Conservation (phyloP, 2,797 vertebrate genomes). For the Sebastes oblongus region DNA sequence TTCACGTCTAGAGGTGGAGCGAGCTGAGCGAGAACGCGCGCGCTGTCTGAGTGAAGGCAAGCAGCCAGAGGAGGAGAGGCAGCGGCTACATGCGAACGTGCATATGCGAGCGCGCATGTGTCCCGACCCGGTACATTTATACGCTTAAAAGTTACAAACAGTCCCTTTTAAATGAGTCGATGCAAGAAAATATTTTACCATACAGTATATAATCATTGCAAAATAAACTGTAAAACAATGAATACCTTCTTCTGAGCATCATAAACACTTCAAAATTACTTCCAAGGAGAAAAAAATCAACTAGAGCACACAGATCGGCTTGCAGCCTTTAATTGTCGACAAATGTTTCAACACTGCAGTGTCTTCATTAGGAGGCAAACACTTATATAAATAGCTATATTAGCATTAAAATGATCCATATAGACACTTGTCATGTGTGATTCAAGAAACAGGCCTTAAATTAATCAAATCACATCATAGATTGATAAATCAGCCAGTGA, state of each 20-base stretch:
- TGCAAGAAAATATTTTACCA: neutral
- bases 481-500: neutral
- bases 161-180: neutral
- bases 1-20: too few species aligned
- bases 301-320: neutral
- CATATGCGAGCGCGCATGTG: too few species aligned
- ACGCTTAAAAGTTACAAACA: too few species aligned
- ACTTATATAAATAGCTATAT: neutral
- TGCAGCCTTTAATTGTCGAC: neutral
- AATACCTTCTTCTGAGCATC: neutral
- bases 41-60: too few species aligned
- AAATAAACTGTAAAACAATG: neutral
- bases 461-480: neutral
- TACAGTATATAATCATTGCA: neutral
- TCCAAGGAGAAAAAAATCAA: neutral
- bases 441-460: neutral
- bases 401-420: neutral
- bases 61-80: too few species aligned
- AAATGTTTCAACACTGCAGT: neutral
- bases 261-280: neutral
- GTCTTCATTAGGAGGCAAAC: neutral
- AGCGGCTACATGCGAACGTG: too few species aligned
- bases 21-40: too few species aligned
- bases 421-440: neutral
- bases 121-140: too few species aligned